A percentile compares a stretch with the other conserved stretches of the same genome.
These are phyloP conservation scores for Ondatra zibethicus DNA, from an alignment of 2,113 vertebrate genomes.

Conservation along the genomic window DNA sequence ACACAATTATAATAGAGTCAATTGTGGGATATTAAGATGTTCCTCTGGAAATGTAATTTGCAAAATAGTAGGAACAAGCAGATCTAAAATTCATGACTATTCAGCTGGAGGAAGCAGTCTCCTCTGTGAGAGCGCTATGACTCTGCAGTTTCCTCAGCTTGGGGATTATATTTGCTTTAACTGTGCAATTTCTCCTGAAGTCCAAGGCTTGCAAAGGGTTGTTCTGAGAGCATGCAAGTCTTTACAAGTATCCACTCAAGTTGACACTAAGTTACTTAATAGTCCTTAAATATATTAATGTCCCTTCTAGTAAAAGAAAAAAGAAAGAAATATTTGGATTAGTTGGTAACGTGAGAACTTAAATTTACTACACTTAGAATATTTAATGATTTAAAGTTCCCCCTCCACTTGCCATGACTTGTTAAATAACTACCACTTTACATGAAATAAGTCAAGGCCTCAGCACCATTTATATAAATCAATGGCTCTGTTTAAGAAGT, in stretches of 20 bases:
- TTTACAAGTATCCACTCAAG: background rate
- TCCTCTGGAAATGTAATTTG: background rate
- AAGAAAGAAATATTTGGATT: background rate
- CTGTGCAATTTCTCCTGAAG: background rate
- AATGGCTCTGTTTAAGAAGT: background rate
- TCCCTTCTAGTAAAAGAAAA: background rate
- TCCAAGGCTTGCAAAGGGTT: background rate
- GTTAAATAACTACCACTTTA: background rate
- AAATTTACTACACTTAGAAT: constrained; percentile 12
- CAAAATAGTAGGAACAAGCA: background rate
- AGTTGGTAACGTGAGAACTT: constrained; percentile 45
- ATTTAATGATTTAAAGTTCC: constrained; percentile 41
- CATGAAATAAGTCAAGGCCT: background rate
- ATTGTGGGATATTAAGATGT: background rate
- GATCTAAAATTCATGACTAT: background rate
- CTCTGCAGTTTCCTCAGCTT: background rate
- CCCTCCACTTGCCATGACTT: background rate
- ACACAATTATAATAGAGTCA: background rate
- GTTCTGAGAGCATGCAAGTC: background rate
- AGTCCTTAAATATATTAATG: background rate
- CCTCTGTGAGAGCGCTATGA: background rate
- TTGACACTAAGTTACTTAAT: background rate
- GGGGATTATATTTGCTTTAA: background rate
- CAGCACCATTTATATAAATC: background rate
- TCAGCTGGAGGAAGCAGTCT: background rate